These are phyloP conservation scores for Spodoptera picta DNA, from an alignment of 2,888 invertebrate genomes.

Conservation along the genomic window DNA sequence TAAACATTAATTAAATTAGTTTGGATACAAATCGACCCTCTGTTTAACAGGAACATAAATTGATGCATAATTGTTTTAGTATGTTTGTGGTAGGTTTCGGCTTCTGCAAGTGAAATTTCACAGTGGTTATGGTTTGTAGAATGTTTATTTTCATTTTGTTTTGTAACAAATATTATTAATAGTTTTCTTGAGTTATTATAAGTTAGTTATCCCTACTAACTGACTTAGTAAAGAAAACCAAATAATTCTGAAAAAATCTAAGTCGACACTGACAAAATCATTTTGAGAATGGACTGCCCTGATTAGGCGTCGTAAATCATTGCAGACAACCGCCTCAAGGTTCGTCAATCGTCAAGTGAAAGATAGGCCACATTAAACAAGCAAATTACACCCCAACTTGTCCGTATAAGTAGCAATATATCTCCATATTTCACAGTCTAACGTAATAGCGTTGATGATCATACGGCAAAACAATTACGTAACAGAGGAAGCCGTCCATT, in stretches of 20 bases:
- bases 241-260: too few relatives aligned
- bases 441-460: conserved; percentile 48
- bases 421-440: conserved; percentile 41
- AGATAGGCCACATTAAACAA: conserved; percentile 29
- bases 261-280: background rate
- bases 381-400: conserved; percentile 39
- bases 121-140: background rate
- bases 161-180: too few relatives aligned
- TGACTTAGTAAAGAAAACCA: too few relatives aligned
- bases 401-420: conserved; percentile 42
- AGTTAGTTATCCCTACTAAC: too few relatives aligned
- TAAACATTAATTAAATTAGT: conserved; percentile 48
- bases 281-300: background rate
- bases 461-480: conserved; percentile 51
- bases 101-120: background rate
- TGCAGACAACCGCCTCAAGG: conserved; percentile 4
- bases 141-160: too few relatives aligned
- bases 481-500: conserved; percentile 63
- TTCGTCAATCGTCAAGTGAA: conserved; percentile 32
- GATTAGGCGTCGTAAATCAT: conserved; percentile 23
- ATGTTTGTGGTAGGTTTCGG: conserved; percentile 12
- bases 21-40: conserved; percentile 34
- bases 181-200: too few relatives aligned
- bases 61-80: conserved; percentile 38
- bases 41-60: conserved; percentile 34